These are phyloP conservation scores for Talpa occidentalis DNA, from an alignment of 2,113 vertebrate species.

Conservation along the genomic window DNA sequence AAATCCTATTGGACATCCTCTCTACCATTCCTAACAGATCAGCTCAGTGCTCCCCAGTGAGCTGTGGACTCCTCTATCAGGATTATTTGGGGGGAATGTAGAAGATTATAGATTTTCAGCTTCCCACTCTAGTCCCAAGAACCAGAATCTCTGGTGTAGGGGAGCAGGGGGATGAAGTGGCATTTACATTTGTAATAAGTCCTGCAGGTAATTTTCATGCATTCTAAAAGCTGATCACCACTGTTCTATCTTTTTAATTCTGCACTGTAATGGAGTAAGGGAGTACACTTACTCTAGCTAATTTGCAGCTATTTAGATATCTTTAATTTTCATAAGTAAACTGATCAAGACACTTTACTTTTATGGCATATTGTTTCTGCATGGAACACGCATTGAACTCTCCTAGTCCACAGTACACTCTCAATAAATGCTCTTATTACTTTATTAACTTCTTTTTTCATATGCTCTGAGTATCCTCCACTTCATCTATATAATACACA, in stretches of 20 bases:
- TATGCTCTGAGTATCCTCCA: background rate
- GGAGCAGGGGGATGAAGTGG: too few relatives aligned
- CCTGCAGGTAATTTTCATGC: background rate
- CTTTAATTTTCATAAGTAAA: conserved; percentile 22
- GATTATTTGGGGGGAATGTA: background rate
- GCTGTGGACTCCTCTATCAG: background rate
- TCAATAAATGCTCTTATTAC: background rate
- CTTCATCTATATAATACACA: background rate
- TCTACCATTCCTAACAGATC: background rate
- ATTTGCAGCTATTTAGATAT: background rate
- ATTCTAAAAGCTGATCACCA: background rate
- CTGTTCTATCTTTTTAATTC: background rate
- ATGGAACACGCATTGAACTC: background rate
- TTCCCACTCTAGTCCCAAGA: background rate
- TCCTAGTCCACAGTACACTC: background rate
- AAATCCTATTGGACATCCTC: background rate
- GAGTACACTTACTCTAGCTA: background rate
- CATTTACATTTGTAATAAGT: background rate
- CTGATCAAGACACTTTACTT: background rate
- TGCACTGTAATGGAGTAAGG: background rate
- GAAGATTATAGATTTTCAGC: background rate
- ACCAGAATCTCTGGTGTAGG: background rate
- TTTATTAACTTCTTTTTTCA: conserved; percentile 1
- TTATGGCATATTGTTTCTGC: background rate
- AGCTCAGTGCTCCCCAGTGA: background rate